A percentile compares a stretch with the other conserved stretches of the same genome.
phyloP scores from a whole-genome alignment of 2,888 invertebrate species.

The Cylindroiulus punctatus region DNA sequence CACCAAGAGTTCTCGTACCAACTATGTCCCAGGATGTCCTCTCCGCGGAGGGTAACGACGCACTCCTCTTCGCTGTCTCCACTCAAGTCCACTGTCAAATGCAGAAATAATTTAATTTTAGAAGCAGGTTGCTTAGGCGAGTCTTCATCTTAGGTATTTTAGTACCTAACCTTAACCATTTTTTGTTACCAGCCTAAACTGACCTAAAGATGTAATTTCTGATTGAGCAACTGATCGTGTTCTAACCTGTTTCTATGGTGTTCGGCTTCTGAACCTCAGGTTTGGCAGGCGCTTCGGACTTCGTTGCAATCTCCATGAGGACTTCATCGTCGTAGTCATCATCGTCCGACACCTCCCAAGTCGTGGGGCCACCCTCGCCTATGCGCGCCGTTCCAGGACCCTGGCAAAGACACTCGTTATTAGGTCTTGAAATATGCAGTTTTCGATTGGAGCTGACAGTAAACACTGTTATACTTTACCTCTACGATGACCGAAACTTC shows the following conservation, averaged over 20 bases:
- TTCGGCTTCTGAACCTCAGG: background rate
- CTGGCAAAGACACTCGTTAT: background rate
- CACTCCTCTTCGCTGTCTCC: slow-evolving; percentile 68
- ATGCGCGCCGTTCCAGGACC: slow-evolving; percentile 51
- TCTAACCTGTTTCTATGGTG: slow-evolving; percentile 23
- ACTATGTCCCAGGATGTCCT: background rate
- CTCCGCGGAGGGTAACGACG: slow-evolving; percentile 62
- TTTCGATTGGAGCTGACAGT: background rate
- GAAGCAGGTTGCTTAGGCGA: background rate
- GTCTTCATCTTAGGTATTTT: no score
- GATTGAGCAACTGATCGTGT: background rate
- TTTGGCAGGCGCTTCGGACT: background rate
- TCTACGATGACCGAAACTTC: background rate
- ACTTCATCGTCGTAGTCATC: slow-evolving; percentile 42
- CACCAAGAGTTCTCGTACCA: slow-evolving; percentile 19
- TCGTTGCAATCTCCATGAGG: background rate
- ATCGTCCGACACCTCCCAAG: slow-evolving; percentile 55
- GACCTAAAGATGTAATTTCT: no score
- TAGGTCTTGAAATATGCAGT: background rate
- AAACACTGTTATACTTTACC: background rate
- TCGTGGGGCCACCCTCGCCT: slow-evolving; percentile 57
- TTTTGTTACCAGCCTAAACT: no score
- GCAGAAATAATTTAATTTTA: no score
- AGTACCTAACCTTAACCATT: no score
- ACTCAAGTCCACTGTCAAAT: slow-evolving; percentile 64